Percentiles rank a stretch among this genome's conserved stretches.
phyloP scores from a whole-genome alignment of 1,140 invertebrate genomes.

The Laupala kohalensis region DNA sequence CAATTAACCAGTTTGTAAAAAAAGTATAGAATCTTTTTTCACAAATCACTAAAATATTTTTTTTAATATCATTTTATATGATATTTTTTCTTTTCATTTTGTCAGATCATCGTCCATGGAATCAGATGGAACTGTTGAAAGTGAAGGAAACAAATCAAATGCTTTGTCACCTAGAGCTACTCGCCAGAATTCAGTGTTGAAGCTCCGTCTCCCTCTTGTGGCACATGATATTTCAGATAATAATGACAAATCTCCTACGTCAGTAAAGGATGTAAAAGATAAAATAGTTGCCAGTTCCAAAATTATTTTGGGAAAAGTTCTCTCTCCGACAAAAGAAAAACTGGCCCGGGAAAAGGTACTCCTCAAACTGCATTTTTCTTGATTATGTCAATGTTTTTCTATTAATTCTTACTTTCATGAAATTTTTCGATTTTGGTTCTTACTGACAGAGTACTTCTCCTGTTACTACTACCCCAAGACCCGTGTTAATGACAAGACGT shows the following conservation, averaged over 20 bases:
- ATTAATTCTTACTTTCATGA: not conserved
- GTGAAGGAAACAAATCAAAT: slow-evolving; percentile 6
- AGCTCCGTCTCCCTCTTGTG: slow-evolving; percentile 12
- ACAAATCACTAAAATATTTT: no score
- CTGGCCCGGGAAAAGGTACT: slow-evolving; percentile 20
- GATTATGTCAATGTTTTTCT: not conserved
- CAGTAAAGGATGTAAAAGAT: slow-evolving; percentile 58
- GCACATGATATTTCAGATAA: slow-evolving; percentile 8
- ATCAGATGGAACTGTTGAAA: slow-evolving; percentile 8
- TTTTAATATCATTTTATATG: not conserved
- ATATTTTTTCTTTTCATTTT: not conserved
- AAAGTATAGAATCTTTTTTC: no score
- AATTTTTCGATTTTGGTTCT: not conserved
- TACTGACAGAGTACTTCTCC: slow-evolving; percentile 32
- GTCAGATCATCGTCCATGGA: slow-evolving; percentile 6
- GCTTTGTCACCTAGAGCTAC: not conserved
- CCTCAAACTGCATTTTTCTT: not conserved
- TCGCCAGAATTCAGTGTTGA: slow-evolving; percentile 6
- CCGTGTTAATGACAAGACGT: slow-evolving; percentile 67
- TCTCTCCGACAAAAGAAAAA: slow-evolving; percentile 62
- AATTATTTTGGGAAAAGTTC: slow-evolving; percentile 61
- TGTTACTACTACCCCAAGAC: slow-evolving; percentile 25
- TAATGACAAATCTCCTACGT: slow-evolving; percentile 28
- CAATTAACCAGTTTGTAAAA: no score
- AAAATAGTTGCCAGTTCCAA: slow-evolving; percentile 61